Evolutionary conservation across 2,888 invertebrate species (phyloP), one percentile per base, ranked within the genome.

Genomic region (Megaustenia siamemsis): DNA sequence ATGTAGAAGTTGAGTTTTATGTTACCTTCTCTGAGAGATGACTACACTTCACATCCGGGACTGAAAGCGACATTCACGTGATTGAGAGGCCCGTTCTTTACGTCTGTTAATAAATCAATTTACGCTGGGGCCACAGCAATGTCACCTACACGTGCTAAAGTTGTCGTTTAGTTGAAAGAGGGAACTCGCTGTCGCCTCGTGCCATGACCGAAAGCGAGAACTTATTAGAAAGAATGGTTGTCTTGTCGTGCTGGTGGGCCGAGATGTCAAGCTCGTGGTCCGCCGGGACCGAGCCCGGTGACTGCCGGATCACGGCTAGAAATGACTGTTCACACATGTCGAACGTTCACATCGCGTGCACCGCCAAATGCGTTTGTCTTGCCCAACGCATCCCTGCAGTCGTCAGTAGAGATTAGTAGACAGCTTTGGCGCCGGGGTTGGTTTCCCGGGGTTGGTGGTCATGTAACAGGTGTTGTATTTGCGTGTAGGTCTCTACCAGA

Each of bases 271-370:
- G n/a, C 66, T 28, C 2, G n/a, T 40, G 18, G 1, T 63, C 78
- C 63, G 1, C 45, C 1, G 78, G 66, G 78, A 78, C 18, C 6
- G 18, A 45, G 43, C n/a, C 78, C n/a, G 40, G 45, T 43, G 18
- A 12, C 38, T 18, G 66, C 1, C 3, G 12, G 21, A 60, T 77
- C 78, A 78, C 78, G 78, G 28, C 24, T 66, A 63, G 43, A 66
- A 66, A 78, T 63, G 43, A 78, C 78, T 45, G 66, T 78, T 78
- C 78, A 60, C 78, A 78, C 63, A 60, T 78, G 63, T 21, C 21
- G 78, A 78, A n/a, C 66, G 78, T 78, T 66, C 28, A 0, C n/a
- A 78, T 78, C 43, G 78, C 78, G 78, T 78, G 78, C 56, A n/a
- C 10, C 32, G 63, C 66, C 43, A 78, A 78, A 78, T 60, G 78